phyloP scores from a whole-genome alignment of 92 coral and sea anemone genomes.

The Scolanthus callimorphus region DNA sequence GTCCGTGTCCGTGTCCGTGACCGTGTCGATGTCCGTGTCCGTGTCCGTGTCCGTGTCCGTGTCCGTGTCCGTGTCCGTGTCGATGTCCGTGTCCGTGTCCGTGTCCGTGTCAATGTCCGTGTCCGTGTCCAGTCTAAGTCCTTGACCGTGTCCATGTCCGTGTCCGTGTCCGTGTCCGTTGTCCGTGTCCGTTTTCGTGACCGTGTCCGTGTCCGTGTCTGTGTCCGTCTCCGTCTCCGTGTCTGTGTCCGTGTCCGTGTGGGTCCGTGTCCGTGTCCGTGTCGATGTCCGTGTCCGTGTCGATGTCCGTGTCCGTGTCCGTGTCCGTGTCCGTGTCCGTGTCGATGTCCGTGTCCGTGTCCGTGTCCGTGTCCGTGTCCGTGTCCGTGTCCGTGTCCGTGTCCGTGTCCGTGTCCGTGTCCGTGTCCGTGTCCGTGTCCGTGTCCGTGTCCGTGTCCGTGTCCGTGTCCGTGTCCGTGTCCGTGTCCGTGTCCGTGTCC shows the following conservation, averaged over 20 bases:
- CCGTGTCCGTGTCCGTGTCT: too few species aligned
- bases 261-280: too few species aligned
- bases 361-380: not conserved
- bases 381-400: conserved; percentile 9
- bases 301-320: too few species aligned
- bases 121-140: conserved; percentile 11
- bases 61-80: conserved; percentile 18
- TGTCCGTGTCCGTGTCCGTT: conserved; percentile 5
- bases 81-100: too few species aligned
- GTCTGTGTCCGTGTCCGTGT: not conserved
- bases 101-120: too few species aligned
- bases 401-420: not conserved
- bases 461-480: conserved; percentile 7
- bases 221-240: not conserved
- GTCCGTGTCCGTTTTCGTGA: conserved; percentile 1
- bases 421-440: not conserved
- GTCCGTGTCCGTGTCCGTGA: too few species aligned
- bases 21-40: too few species aligned
- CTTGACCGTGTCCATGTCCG: conserved; percentile 3
- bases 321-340: too few species aligned
- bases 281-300: too few species aligned
- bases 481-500: not conserved
- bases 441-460: not conserved
- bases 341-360: not conserved
- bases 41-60: conserved; percentile 7